Evolutionary conservation across 2,113 vertebrate species (phyloP), one percentile per base, ranked within the genome.

Genomic region (Murina feae): DNA sequence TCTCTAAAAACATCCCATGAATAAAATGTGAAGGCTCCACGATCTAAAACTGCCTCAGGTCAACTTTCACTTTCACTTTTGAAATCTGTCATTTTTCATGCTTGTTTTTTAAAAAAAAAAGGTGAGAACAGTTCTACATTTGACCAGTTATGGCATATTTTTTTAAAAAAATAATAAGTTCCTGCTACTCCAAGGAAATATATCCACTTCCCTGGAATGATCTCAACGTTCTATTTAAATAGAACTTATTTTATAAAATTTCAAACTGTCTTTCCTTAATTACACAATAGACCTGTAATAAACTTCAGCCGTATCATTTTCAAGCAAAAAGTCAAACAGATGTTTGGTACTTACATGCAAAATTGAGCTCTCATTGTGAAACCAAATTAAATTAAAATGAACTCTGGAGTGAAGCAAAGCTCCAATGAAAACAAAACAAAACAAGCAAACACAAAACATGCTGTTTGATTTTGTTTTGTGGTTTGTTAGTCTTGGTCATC

Each of bases 311-410:
- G 5, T 95, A 97, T 97, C 92, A 65, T 89, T 96, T 97, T 96
- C 95, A 96, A 96, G 95, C 96, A 97, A 95, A 95, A 96, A 94
- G 60, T 81, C 80, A 97, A 91, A 85, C 97, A 97, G 97, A 97
- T 96, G 97, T 89, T 93, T 92, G 66, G 88, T 89, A 81, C 94
- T 96, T 96, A 93, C 11, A 96, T 95, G 95, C 79, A 96, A 96
- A 97, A 95, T 53, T 93, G 85, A 82, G 85, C 63, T 81, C 60
- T 94, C 53, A 42, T 96, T 96, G 74, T 30, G 97, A 97, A 95
- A 75, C 30, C 23, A 95, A 97, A 97, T 74, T 95, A 95, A 93
- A 94, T 0, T 87, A 94, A 95, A 95, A 95, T 85, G 72, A 88
- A 95, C 82, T 81, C 76, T 23, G 68, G 93, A 93, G 92, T 74